Conservation (phyloP, 2,113 vertebrate species). For the Mus musculus region DNA sequence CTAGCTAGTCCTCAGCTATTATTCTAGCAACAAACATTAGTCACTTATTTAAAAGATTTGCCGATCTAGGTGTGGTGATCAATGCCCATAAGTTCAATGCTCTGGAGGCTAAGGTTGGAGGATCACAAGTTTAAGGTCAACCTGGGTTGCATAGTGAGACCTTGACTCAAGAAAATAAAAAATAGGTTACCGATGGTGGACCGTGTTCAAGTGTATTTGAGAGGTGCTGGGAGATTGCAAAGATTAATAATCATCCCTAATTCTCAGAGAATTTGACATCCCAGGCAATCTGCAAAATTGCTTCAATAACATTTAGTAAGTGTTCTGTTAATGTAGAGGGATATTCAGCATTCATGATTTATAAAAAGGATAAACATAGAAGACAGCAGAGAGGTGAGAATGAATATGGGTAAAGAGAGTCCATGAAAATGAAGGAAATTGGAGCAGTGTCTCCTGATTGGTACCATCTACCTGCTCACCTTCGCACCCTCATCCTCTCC, state of each 20-base stretch:
- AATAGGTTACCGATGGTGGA: slow-evolving; percentile 20
- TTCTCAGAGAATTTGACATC: slow-evolving; percentile 57
- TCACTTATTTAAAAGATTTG: slow-evolving; percentile 49
- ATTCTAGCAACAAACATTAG: slow-evolving; percentile 57
- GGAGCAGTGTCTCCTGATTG: background rate
- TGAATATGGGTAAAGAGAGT: slow-evolving; percentile 19
- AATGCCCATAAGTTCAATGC: background rate
- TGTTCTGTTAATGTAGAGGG: slow-evolving; percentile 51
- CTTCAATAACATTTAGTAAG: slow-evolving; percentile 56
- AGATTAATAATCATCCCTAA: slow-evolving; percentile 60
- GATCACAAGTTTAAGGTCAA: background rate
- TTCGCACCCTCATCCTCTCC: background rate
- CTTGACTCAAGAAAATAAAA: background rate
- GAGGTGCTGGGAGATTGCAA: slow-evolving; percentile 64
- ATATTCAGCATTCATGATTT: slow-evolving; percentile 14
- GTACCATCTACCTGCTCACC: background rate
- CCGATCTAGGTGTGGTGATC: background rate
- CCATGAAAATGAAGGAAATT: background rate
- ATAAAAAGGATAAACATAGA: background rate
- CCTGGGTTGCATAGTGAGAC: background rate
- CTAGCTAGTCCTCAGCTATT: slow-evolving; percentile 51
- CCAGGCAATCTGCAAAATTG: slow-evolving; percentile 45
- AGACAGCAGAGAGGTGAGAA: slow-evolving; percentile 27
- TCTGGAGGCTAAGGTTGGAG: background rate
- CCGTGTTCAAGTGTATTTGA: slow-evolving; percentile 22